Base-by-base conservation (phyloP, 1,140 invertebrate species). In the Macrobrachium nipponense region DNA sequence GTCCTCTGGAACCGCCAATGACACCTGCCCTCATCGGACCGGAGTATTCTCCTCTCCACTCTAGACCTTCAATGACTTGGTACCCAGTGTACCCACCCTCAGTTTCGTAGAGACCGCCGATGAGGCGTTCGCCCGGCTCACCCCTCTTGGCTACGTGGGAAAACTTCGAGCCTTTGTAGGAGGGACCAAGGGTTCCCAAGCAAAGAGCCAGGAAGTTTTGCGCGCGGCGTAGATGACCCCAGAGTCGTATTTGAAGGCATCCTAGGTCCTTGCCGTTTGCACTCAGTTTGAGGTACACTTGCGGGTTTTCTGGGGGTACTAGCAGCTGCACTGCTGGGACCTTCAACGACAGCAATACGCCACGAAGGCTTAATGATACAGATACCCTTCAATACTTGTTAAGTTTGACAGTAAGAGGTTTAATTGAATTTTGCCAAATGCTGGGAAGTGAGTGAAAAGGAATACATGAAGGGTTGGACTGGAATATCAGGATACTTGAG, bases 141-240 rank as follows among this genome's bases (percentile, higher is more conserved):
- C 77, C 77, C 43, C 27, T 59, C 18, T 51, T 61, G 12, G 59
- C 62, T 2, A 86, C 68, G 6, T 20, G 20, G 12, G 27, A 20
- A 23, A 80, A 80, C 23, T 17, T 43, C 11, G 66, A 36, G 5
- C 76, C 84, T 59, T 80, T 51, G 18, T 80, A 86, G 8, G 84
- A 80, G 59, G 58, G 27, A 12, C 77, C 76, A 61, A 80, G 62
- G 11, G 66, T 86, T 17, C 83, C 83, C 2, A 86, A 70, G 18
- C 77, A 86, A 18, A 86, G 76, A 7, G 82, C 43, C 20, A 85
- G 27, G 64, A 85, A 85, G 58, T 85, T 75, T 17, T 80, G 77
- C 10, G 83, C 77, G 44, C 83, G 77, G 10, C 59, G 68, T 17
- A 86, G 20, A n/a, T 86, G 68, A 62, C 83, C 83, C 77, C 77